A percentile compares a stretch with the other conserved stretches of the same genome.
phyloP scores from a whole-genome alignment of 2,113 vertebrate species.

The Ophthalmolycus amberensis region DNA sequence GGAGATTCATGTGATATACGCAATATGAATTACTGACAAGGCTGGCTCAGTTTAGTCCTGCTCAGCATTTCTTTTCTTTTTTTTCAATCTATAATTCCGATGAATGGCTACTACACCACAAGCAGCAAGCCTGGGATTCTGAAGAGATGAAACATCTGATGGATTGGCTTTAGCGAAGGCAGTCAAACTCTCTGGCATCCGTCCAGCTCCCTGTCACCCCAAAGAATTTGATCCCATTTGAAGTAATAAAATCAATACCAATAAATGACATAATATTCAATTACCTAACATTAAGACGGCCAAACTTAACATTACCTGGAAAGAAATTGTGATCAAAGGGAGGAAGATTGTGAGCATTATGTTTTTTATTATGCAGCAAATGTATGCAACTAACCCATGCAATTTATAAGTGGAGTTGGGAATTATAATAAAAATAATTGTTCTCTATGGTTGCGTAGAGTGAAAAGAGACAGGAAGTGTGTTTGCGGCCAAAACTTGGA shows the following conservation, averaged over 20 bases:
- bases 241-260: slow-evolving; percentile 63
- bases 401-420: neutral
- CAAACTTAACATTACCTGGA: slow-evolving; percentile 39
- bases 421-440: slow-evolving; percentile 14
- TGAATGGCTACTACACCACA: slow-evolving; percentile 43
- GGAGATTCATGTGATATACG: slow-evolving; percentile 38
- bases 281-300: slow-evolving; percentile 50
- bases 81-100: slow-evolving; percentile 56
- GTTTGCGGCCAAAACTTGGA: slow-evolving; percentile 9
- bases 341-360: slow-evolving; percentile 6
- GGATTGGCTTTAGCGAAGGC: slow-evolving; percentile 45
- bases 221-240: slow-evolving; percentile 40
- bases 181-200: slow-evolving; percentile 51
- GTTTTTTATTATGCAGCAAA: slow-evolving; percentile 12
- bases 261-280: slow-evolving; percentile 67
- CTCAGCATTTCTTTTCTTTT: slow-evolving; percentile 61
- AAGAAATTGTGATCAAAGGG: slow-evolving; percentile 47
- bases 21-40: slow-evolving; percentile 50
- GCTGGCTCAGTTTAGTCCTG: slow-evolving; percentile 40
- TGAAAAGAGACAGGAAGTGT: neutral
- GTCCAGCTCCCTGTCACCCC: slow-evolving; percentile 33
- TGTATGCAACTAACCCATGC: slow-evolving; percentile 1
- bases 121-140: slow-evolving; percentile 35
- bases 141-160: slow-evolving; percentile 66
- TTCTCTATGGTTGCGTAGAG: neutral